Base-by-base conservation (phyloP, 2,888 invertebrate genomes). In the Oligia fasciuncula region DNA sequence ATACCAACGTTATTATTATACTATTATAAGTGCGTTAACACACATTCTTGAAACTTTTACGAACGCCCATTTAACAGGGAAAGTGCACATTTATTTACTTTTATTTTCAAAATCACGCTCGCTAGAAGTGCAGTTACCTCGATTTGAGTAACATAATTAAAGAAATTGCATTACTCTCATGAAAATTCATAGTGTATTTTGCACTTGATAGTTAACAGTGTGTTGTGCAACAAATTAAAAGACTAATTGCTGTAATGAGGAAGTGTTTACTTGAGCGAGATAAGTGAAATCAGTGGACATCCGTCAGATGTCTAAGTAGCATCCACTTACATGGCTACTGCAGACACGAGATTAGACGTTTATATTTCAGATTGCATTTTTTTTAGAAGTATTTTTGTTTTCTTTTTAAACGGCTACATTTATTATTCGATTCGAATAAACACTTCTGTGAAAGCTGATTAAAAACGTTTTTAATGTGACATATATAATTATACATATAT, bases 1-100 rank as follows among this genome's bases (percentile, higher is more conserved):
- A 88, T 75, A 78, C 63, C 71, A 86, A 86, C 79, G 81, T 81
- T 85, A 81, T 87, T 80, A 88, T 88, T 85, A 87, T 69, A 83
- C 80, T 78, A 88, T 88, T 88, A 88, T 80, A 88, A 77, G 79
- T 84, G 85, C 88, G 88, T 88, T 88, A 88, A 68, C 88, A 88
- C 74, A 88, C 83, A 88, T 87, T 85, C 85, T 80, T 81, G 46
- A 78, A 51, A 85, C 83, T 86, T 83, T 87, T 81, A 83, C 79
- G 51, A 40, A 87, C 81, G 74, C 82, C 74, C 76, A 82, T 70
- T 82, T 73, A 81, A 85, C 82, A 83, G 81, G 73, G 88, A 88
- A 88, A 88, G 88, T 87, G 84, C 79, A 83, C 75, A 69, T 69
- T 76, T 79, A 87, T 69, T 75, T 79, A 87, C 88, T 88, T 85